Percentiles rank a stretch among this genome's conserved stretches.
Evolutionary conservation across 2,113 vertebrate genomes (phyloP).

Genomic region (Arothron firmamentum): DNA sequence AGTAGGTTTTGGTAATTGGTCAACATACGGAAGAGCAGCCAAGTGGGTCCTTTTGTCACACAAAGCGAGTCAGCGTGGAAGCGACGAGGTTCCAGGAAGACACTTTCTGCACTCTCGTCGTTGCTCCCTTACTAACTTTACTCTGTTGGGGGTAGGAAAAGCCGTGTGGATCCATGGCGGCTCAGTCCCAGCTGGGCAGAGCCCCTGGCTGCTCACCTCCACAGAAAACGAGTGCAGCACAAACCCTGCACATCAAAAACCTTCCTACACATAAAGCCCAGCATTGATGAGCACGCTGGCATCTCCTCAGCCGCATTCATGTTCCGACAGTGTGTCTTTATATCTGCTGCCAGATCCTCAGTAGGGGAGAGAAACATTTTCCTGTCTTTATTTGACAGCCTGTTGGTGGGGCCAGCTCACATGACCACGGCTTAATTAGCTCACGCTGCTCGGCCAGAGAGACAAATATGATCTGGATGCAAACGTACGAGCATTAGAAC

Average conservation of each 20-base stretch:
- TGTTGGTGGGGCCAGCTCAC: constrained; percentile 56
- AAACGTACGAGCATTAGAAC: not conserved
- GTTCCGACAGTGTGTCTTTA: constrained; percentile 71
- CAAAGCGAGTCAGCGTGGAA: constrained; percentile 7
- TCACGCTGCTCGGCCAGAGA: constrained; percentile 25
- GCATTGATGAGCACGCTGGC: constrained; percentile 72
- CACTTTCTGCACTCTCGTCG: constrained; percentile 12
- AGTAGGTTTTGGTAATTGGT: constrained; percentile 38
- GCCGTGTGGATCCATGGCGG: constrained; percentile 28
- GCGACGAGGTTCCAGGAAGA: not conserved
- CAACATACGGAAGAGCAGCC: constrained; percentile 16
- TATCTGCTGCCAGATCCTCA: constrained; percentile 68
- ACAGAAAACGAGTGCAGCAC: constrained; percentile 40
- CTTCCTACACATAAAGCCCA: constrained; percentile 64
- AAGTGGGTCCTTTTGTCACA: constrained; percentile 14
- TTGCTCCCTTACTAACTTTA: constrained; percentile 19
- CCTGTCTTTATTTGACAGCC: constrained; percentile 67
- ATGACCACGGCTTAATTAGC: constrained; percentile 55
- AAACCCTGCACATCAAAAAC: constrained; percentile 62
- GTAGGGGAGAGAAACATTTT: constrained; percentile 67
- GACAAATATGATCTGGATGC: constrained; percentile 17
- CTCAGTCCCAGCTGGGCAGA: constrained; percentile 63
- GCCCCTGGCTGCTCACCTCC: constrained; percentile 56
- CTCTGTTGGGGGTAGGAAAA: constrained; percentile 44
- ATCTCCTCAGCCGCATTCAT: constrained; percentile 59